Base-by-base conservation (phyloP, 2,888 invertebrate species). In the Oithona nana region DNA sequence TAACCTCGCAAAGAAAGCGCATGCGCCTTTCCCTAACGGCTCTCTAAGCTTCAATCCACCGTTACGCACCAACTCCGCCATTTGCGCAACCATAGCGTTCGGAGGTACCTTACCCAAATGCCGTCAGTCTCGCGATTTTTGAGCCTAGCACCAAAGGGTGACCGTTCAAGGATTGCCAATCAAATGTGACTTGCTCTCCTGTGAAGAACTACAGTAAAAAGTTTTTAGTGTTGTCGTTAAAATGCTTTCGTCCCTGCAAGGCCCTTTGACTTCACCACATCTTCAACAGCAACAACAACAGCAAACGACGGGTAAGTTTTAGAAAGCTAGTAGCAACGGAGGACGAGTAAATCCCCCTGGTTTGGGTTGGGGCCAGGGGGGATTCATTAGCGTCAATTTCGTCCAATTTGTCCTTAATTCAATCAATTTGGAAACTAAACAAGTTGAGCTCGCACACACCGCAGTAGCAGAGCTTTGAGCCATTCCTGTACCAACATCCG, bases 371-470 rank as follows among this genome's bases (percentile, higher is more conserved):
- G 39, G 39, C 39, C 39, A 39, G 39, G 39, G 39, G 39, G 39
- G 39, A 39, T 39, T 39, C 39, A 39, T 39, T 39, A 39, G 39
- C 39, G 39, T 39, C 39, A 39, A 39, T 39, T 39, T 39, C 39
- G 39, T 39, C 54, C 54, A 54, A 54, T 54, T 54, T 54, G 54
- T 20, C 54, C 54, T 54, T 54, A 54, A 54, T 54, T 54, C 54
- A 54, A 54, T 54, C 54, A 54, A 54, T 54, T 54, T 54, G 26
- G 54, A 54, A 54, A 54, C 26, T 39, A 39, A 39, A 39, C 39
- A 39, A 39, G 39, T 39, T 39, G 39, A 39, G 39, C 39, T 16
- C n/a, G n/a, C n/a, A n/a, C n/a, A n/a, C n/a, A n/a, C n/a, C 16
- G 39, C 39, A 39, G 39, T 16, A 39, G 39, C 16, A 16, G 39